Evolutionary conservation across 1,140 invertebrate genomes (phyloP), one percentile per base, ranked within the genome.

Genomic region (Pachyrhynchus sulphureomaculatus): DNA sequence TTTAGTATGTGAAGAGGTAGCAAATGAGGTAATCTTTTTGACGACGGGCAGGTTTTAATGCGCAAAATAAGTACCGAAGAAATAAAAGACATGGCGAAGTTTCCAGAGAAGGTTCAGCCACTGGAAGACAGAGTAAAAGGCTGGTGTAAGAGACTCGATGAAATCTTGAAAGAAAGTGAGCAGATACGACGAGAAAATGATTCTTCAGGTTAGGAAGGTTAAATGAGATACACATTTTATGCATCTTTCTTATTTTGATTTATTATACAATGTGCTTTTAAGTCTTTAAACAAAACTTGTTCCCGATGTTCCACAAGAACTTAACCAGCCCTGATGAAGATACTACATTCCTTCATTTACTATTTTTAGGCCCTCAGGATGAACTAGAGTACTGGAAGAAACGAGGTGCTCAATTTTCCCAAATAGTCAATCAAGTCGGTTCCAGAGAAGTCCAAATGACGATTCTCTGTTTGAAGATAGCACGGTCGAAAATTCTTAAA

Each of bases 311-410:
- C n/a, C n/a, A n/a, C n/a, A n/a, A 29, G 12, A 26, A 26, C 8
- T 26, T 26, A 26, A 26, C 8, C 26, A 29, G 26, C 26, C 1
- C 1, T 29, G 26, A 29, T 6, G 5, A 6, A 29, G 12, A 29
- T 2, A 3, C 24, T 26, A 26, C 24, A 26, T n/a, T n/a, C n/a
- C n/a, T n/a, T n/a, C n/a, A n/a, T n/a, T n/a, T 29, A 6, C 1
- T 29, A 18, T 23, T 60, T 36, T 24, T 76, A 57, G 81, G 94
- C 2, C 95, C 95, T 1, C 91, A 96, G 72, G 93, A 96, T 70
- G 95, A 98, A 76, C 78, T 97, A 12, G 94, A 97, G 71, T 96
- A 97, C 76, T 98, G 95, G 95, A 97, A 96, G 79, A 91, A 92
- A 71, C 80, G 94, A 18, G 91, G 90, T 45, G 92, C 93, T 0